Conservation (phyloP, 2,113 vertebrate species). For the Festucalex cinctus region DNA sequence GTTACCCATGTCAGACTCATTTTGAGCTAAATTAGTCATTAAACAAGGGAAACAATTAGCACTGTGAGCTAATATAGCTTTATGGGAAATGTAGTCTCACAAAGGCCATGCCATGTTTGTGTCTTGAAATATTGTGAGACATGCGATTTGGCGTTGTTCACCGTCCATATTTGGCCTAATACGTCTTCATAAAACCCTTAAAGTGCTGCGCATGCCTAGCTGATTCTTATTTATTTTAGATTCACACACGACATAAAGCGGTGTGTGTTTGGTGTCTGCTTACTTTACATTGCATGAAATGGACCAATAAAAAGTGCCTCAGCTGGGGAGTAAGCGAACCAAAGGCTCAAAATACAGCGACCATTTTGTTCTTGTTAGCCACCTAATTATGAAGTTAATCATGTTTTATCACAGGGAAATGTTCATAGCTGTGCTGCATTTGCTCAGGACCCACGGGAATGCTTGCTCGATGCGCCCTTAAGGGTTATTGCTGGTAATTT, state of each 20-base stretch:
- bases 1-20: too few relatives aligned
- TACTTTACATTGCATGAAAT: constrained; percentile 3
- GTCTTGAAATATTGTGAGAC: too few relatives aligned
- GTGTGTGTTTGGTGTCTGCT: neutral
- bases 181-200: too few relatives aligned
- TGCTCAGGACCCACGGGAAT: neutral
- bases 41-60: too few relatives aligned
- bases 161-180: too few relatives aligned
- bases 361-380: neutral
- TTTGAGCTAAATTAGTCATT: too few relatives aligned
- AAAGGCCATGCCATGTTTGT: too few relatives aligned
- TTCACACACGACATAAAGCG: neutral
- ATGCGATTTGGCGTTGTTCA: too few relatives aligned
- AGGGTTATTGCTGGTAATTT: constrained; percentile 7
- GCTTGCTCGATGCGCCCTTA: neutral
- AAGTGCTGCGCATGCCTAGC: neutral
- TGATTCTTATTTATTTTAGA: neutral
- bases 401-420: neutral
- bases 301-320: constrained; percentile 8
- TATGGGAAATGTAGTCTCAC: too few relatives aligned
- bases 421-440: neutral
- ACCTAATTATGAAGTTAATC: neutral
- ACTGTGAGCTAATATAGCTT: too few relatives aligned
- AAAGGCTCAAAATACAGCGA: neutral
- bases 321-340: neutral